Conservation (phyloP, 2,797 vertebrate species). For the Cygnus olor region DNA sequence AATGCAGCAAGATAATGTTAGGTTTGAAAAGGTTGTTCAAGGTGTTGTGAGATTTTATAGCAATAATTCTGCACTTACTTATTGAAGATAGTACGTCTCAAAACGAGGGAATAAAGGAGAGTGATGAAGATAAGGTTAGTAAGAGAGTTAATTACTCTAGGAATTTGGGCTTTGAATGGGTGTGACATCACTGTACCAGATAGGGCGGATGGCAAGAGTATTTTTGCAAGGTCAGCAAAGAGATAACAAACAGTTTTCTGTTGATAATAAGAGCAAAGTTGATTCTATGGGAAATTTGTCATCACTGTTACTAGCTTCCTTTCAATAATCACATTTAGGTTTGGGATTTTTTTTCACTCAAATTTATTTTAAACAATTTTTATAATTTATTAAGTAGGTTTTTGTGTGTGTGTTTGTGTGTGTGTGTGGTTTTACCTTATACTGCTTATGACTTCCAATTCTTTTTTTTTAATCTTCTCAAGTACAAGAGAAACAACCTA, state of each 20-base stretch:
- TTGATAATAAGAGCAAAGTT: not conserved
- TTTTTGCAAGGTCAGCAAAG: not conserved
- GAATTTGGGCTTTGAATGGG: slow-evolving; percentile 14
- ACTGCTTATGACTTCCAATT: not conserved
- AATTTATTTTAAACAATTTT: not conserved
- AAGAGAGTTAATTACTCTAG: not conserved
- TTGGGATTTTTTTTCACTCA: not conserved
- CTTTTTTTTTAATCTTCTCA: not conserved
- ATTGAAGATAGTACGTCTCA: not conserved
- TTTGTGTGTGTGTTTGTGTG: accelerated
- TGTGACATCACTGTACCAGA: not conserved
- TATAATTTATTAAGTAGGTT: not conserved
- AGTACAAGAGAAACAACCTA: not conserved
- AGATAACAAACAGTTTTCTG: not conserved
- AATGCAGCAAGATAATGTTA: not conserved
- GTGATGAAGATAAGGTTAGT: not conserved
- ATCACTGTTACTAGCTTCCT: not conserved
- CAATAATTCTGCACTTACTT: not conserved
- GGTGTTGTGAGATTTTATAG: not conserved
- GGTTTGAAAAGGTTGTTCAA: not conserved
- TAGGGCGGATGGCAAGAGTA: not conserved
- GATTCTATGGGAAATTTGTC: not conserved
- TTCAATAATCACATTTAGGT: not conserved
- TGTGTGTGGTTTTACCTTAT: not conserved
- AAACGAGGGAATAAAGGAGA: not conserved